Conservation (phyloP, 2,888 invertebrate species). For the Scelioninae gen. 1 region DNA sequence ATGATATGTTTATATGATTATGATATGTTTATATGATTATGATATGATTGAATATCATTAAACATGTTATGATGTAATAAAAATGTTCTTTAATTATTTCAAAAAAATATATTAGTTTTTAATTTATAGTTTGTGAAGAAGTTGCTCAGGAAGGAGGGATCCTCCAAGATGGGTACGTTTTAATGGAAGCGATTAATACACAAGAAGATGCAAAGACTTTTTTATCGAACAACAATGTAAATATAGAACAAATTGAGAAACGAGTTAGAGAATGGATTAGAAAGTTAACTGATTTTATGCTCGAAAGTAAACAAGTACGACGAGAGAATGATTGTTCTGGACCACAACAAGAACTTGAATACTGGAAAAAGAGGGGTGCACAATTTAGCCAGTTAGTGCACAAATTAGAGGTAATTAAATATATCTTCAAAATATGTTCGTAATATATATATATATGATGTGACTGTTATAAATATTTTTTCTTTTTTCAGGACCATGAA, state of each 20-base stretch:
- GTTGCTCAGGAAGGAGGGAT: constrained; percentile 91
- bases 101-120: background rate
- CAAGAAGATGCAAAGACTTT: constrained; percentile 89
- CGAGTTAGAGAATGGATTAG: constrained; percentile 92
- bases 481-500: constrained; percentile 87
- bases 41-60: too few relatives aligned
- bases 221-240: constrained; percentile 87
- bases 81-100: background rate
- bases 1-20: too few relatives aligned
- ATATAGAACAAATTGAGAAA: constrained; percentile 88
- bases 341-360: constrained; percentile 97
- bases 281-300: constrained; percentile 90
- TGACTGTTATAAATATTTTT: too few relatives aligned
- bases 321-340: constrained; percentile 96
- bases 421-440: too few relatives aligned
- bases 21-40: too few relatives aligned
- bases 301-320: constrained; percentile 95
- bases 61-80: background rate
- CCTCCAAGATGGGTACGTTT: constrained; percentile 89
- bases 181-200: constrained; percentile 87
- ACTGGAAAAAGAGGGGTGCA: constrained; percentile 97
- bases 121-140: constrained; percentile 90
- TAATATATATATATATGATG: too few relatives aligned
- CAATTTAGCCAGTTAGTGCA: constrained; percentile 95
- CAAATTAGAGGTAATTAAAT: constrained; percentile 87